phyloP scores from a whole-genome alignment of 2,888 invertebrate genomes.

The Hemaris fuciformis region DNA sequence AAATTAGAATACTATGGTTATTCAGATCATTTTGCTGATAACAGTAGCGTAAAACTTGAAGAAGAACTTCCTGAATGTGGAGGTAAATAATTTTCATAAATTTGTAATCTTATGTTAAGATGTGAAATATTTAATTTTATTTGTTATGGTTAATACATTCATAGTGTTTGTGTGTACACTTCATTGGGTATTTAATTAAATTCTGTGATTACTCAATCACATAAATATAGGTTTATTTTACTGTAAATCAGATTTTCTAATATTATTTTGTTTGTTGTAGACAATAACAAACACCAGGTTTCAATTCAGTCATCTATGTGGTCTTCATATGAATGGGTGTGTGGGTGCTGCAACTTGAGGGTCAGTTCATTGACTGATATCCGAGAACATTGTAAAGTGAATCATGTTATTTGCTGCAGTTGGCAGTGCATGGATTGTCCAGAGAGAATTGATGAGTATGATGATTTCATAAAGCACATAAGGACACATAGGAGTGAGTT shows the following conservation, averaged over 20 bases:
- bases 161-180: too few species aligned
- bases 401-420: not conserved
- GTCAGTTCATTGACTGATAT: not conserved
- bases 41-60: not conserved
- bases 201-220: too few species aligned
- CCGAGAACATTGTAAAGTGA: not conserved
- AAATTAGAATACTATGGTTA: not conserved
- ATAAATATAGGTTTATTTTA: too few species aligned
- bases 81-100: not conserved
- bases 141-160: too few species aligned
- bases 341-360: not conserved
- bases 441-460: not conserved
- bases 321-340: slow-evolving; percentile 8
- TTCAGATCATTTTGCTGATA: not conserved
- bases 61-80: not conserved
- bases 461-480: not conserved
- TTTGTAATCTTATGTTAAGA: too few species aligned
- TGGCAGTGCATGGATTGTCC: not conserved
- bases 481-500: not conserved
- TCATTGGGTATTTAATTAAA: too few species aligned
- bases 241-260: too few species aligned
- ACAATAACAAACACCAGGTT: not conserved
- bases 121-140: too few species aligned
- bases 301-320: not conserved
- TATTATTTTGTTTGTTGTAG: not conserved